Percentiles rank a stretch among this genome's conserved stretches.
Conservation (phyloP, 2,113 vertebrate genomes). For the Limnothrissa miodon region DNA sequence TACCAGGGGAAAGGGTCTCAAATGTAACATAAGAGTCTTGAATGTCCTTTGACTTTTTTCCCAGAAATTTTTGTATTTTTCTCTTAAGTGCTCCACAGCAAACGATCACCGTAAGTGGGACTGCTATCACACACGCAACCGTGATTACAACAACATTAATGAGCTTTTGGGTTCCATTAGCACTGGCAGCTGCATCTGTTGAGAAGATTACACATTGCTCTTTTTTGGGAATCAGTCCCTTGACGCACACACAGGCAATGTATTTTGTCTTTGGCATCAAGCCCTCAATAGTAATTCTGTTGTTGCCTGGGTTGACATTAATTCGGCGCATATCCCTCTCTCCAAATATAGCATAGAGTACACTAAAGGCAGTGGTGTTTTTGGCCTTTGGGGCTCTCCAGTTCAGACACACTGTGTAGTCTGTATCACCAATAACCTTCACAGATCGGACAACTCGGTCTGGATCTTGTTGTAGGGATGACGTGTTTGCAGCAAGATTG, state of each 20-base stretch:
- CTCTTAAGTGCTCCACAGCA: constrained; percentile 88
- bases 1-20: constrained; percentile 81
- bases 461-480: constrained; percentile 74
- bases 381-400: constrained; percentile 86
- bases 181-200: constrained; percentile 85
- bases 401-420: constrained; percentile 86
- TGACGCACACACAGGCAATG: constrained; percentile 86
- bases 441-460: constrained; percentile 81
- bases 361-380: constrained; percentile 82
- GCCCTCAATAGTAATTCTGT: constrained; percentile 80
- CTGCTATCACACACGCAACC: constrained; percentile 87
- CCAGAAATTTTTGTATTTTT: constrained; percentile 81
- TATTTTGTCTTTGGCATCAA: constrained; percentile 92
- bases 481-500: constrained; percentile 76
- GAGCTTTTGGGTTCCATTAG: constrained; percentile 88
- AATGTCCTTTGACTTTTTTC: constrained; percentile 77
- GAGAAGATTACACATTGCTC: constrained; percentile 97
- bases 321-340: constrained; percentile 88
- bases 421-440: constrained; percentile 88
- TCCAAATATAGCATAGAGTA: constrained; percentile 88
- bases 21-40: constrained; percentile 87
- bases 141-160: constrained; percentile 96
- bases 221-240: constrained; percentile 85
- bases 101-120: constrained; percentile 90
- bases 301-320: constrained; percentile 81